phyloP scores from a whole-genome alignment of 2,797 vertebrate species.

The Pempheris klunzingeri region DNA sequence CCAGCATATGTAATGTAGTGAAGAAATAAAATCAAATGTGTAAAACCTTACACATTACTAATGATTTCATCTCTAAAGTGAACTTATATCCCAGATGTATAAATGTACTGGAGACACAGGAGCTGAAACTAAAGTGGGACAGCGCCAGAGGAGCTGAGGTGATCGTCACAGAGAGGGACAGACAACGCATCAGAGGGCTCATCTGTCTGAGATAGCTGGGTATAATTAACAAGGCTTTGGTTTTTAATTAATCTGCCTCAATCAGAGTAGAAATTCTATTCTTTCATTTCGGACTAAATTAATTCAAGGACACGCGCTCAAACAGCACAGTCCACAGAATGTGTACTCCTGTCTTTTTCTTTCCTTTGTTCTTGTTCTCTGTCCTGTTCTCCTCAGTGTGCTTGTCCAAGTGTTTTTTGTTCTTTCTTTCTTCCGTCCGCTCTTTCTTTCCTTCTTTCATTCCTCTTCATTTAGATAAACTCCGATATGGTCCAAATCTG shows the following conservation, averaged over 20 bases:
- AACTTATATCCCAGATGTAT: conserved; percentile 31
- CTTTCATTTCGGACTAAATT: conserved; percentile 65
- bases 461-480: conserved; percentile 36
- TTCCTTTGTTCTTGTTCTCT: conserved; percentile 22
- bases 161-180: conserved; percentile 55
- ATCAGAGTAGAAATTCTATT: conserved; percentile 65
- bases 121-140: conserved; percentile 51
- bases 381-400: not conserved
- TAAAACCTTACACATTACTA: conserved; percentile 5
- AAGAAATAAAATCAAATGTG: conserved; percentile 20
- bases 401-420: conserved; percentile 6
- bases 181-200: conserved; percentile 64
- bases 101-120: conserved; percentile 20
- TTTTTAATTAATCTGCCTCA: conserved; percentile 77
- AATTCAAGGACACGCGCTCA: conserved; percentile 62
- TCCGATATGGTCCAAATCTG: conserved; percentile 43
- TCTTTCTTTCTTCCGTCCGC: not conserved
- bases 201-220: conserved; percentile 68
- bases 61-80: conserved; percentile 26
- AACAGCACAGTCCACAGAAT: conserved; percentile 32
- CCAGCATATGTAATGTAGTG: not conserved
- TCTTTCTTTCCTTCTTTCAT: conserved; percentile 1
- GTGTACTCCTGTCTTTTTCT: conserved; percentile 20
- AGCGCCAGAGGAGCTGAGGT: conserved; percentile 53
- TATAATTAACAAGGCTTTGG: conserved; percentile 76